Evolutionary conservation across 2,888 invertebrate genomes (phyloP).

Genomic region (Caenorhabditis japonica): DNA sequence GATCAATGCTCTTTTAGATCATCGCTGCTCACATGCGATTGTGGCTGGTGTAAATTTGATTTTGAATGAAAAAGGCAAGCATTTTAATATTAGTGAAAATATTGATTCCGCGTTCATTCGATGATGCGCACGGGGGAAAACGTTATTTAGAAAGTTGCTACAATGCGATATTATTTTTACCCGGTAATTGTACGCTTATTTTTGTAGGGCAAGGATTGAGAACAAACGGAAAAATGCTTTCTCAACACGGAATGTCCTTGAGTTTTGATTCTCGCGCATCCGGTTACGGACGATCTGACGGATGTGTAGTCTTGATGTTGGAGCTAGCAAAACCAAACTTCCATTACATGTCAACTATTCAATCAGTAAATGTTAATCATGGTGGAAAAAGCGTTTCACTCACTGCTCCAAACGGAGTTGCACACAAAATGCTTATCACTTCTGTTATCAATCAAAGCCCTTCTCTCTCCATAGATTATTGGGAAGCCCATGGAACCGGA

Average conservation of each 20-base stretch:
- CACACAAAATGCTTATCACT: conserved; percentile 69
- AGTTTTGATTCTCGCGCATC: conserved; percentile 77
- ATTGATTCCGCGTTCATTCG: no score
- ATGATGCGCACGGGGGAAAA: no score
- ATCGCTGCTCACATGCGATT: conserved; percentile 91
- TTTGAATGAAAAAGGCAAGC: conserved; percentile 62
- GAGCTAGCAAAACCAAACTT: conserved; percentile 63
- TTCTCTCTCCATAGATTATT: conserved; percentile 57
- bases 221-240: conserved; percentile 75
- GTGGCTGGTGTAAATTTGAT: conserved; percentile 86
- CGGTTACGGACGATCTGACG: conserved; percentile 78
- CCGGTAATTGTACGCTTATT: no score
- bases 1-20: conserved; percentile 83
- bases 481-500: conserved; percentile 77
- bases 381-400: conserved; percentile 76
- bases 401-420: conserved; percentile 75
- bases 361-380: conserved; percentile 73
- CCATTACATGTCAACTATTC: conserved; percentile 57
- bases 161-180: no score
- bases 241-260: conserved; percentile 75
- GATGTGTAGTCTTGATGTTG: conserved; percentile 76
- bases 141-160: no score
- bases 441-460: conserved; percentile 38
- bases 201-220: conserved; percentile 63
- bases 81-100: background rate